Evolutionary conservation across 2,888 invertebrate genomes (phyloP).

Genomic region (Eupithecia abbreviata): DNA sequence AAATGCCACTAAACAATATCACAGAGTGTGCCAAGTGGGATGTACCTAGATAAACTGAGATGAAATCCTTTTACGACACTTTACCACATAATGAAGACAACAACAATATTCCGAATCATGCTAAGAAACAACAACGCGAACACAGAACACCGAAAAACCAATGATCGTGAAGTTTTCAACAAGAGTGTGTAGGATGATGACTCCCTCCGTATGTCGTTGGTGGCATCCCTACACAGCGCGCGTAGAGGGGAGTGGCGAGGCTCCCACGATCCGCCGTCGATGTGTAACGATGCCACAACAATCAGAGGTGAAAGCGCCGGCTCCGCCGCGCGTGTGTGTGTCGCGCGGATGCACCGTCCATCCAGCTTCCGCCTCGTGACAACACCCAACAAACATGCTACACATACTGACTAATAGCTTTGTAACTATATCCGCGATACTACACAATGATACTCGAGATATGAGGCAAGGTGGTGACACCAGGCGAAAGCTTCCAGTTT

Average conservation of each 20-base stretch:
- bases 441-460: constrained; percentile 26
- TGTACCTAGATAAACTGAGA: constrained; percentile 74
- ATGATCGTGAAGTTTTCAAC: constrained; percentile 66
- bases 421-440: constrained; percentile 30
- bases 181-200: constrained; percentile 67
- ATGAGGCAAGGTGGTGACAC: constrained; percentile 51
- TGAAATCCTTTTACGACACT: constrained; percentile 64
- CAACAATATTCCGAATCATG: constrained; percentile 78
- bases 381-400: constrained; percentile 47
- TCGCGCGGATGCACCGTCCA: constrained; percentile 66
- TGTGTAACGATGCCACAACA: constrained; percentile 50
- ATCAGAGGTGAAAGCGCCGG: constrained; percentile 72
- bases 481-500: constrained; percentile 61
- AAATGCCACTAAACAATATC: constrained; percentile 62
- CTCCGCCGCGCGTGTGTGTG: constrained; percentile 80
- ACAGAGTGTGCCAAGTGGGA: constrained; percentile 82
- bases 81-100: constrained; percentile 71
- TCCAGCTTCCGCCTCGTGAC: constrained; percentile 60
- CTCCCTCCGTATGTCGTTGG: constrained; percentile 58
- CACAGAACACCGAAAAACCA: constrained; percentile 75
- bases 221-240: constrained; percentile 35
- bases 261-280: constrained; percentile 11
- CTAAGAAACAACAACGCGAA: constrained; percentile 79
- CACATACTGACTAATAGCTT: constrained; percentile 25
- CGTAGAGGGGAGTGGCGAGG: background rate